Evolutionary conservation across 2,113 vertebrate species (phyloP), one percentile per base, ranked within the genome.

Genomic region (Oreochromis spilurus): DNA sequence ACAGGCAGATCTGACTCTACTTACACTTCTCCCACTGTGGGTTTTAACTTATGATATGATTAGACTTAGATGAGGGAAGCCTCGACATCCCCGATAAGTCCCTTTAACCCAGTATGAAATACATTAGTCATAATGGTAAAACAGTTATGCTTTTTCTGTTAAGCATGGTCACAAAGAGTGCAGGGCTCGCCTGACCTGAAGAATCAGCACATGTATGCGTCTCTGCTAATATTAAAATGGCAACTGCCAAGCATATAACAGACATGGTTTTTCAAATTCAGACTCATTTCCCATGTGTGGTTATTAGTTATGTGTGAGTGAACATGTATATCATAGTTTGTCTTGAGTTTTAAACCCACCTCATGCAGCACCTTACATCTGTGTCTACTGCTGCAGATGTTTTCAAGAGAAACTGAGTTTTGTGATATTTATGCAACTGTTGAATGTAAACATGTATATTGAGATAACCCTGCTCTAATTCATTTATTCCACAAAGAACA

Each of bases 401-500:
- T 57, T 26, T 58, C 29, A 50, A 58, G 6, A 45, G 29, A 55
- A 67, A 38, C 19, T 2, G 14, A n/a, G 36, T 48, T 80, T 79
- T 72, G 54, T 17, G 14, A 75, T 70, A 85, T 50, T 75, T 70
- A 10, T 67, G 60, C 5, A 53, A 43, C 40, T 75, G 67, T 29
- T 75, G 4, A 72, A 45, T 72, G 40, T 45, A 45, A 45, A 62
- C 29, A 13, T 55, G 88, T 81, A 80, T 81, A 93, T 90, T 45
- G 87, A 91, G 70, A 85, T 84, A 19, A 58, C 50, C 31, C 43
- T 60, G 16, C 85, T 93, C 70, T 90, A 84, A 94, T 92, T 83
- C 57, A 91, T 87, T 52, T 70, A 62, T 78, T 92, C 52, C 43
- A 72, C 38, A n/a, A 87, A 88, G 52, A 87, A 86, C 82, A 67